phyloP scores from a whole-genome alignment of 2,113 vertebrate genomes.

The Solenodon paradoxus region DNA sequence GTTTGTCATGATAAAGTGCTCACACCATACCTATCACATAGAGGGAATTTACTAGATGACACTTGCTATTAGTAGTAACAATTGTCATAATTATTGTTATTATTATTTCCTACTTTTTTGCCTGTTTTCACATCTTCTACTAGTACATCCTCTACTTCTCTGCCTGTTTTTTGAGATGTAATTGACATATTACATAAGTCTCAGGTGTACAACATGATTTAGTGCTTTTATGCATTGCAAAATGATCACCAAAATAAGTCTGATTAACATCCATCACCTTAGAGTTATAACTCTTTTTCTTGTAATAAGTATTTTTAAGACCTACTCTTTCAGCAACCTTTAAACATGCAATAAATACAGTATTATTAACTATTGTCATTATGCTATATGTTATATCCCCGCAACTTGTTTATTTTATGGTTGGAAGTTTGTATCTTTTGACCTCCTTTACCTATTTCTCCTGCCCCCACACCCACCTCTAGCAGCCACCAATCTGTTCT shows the following conservation, averaged over 20 bases:
- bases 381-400: not conserved
- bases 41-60: not conserved
- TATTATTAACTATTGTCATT: not conserved
- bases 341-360: not conserved
- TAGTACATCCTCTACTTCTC: not conserved
- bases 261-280: not conserved
- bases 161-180: not conserved
- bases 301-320: not conserved
- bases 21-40: not conserved
- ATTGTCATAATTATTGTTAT: not conserved
- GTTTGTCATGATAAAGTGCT: not conserved
- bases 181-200: not conserved
- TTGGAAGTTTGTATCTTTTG: not conserved
- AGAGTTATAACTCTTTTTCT: not conserved
- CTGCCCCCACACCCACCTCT: not conserved
- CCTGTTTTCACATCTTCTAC: not conserved
- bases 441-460: not conserved
- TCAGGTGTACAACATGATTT: not conserved
- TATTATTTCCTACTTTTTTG: not conserved
- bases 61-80: not conserved
- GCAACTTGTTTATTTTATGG: not conserved
- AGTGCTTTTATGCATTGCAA: not conserved
- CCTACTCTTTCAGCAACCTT: not conserved
- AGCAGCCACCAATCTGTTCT: not conserved
- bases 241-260: not conserved